Evolutionary conservation across 2,797 vertebrate genomes (phyloP), one percentile per base, ranked within the genome.

Genomic region (Botia almorhae): DNA sequence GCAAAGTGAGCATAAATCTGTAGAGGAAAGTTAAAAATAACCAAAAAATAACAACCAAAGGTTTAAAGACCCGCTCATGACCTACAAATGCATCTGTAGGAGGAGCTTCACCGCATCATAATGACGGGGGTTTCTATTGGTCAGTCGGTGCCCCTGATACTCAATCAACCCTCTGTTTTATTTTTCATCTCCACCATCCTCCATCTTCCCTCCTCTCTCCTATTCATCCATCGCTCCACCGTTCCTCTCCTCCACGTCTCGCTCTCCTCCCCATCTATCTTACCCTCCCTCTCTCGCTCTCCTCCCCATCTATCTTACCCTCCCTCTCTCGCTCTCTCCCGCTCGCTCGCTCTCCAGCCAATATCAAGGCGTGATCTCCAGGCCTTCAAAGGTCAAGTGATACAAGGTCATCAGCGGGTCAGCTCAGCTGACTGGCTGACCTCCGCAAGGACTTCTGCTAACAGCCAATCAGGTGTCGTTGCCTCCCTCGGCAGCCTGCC

Each of bases 321-420:
- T 82, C 85, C 84, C 26, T 65, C 61, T 61, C 85, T 83, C 88
- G 84, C 86, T n/a, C n/a, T 90, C 87, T 90, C 91, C 88, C 83
- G 86, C 26, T 65, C 56, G 53, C 85, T 83, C 88, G 84, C 85
- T 91, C 87, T 90, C 90, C 88, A 84, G 85, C 89, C 90, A 90
- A 91, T 91, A 92, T 90, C 89, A 91, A 90, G 84, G 85, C 50
- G 76, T 91, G 90, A 93, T 92, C 93, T 88, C 73, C 67, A 73
- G 90, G 88, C 87, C 88, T 89, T 88, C 79, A 60, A 88, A 88
- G 91, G 92, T 95, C 94, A 94, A 94, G 93, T 91, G 90, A 93
- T 91, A 93, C 93, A 94, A 95, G 94, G 94, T 95, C 94, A 94
- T 87, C 90, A 93, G 92, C 90, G 83, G 94, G 93, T 94, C 94